These are phyloP conservation scores for Oligia latruncula DNA, from an alignment of 2,888 invertebrate species.

Conservation along the genomic window DNA sequence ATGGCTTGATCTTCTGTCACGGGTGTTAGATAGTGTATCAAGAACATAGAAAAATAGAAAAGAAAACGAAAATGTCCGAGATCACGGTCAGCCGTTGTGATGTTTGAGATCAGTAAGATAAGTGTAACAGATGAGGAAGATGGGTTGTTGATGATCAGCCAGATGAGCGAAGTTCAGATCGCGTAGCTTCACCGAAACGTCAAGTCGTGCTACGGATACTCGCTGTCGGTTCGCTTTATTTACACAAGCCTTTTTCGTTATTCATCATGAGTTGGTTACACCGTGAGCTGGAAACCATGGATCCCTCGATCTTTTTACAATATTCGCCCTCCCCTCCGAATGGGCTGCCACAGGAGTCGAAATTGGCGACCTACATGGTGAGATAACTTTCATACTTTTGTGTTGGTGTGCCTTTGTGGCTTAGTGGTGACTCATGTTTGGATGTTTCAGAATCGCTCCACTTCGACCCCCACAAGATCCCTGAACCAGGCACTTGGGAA, in stretches of 20 bases:
- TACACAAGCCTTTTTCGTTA: slow-evolving; percentile 43
- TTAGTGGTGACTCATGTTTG: slow-evolving; percentile 29
- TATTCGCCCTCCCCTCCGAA: slow-evolving; percentile 91
- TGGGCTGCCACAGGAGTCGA: slow-evolving; percentile 95
- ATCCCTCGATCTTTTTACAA: slow-evolving; percentile 92
- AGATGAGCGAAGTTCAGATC: slow-evolving; percentile 58
- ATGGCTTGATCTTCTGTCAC: slow-evolving; percentile 71
- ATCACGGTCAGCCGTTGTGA: slow-evolving; percentile 65
- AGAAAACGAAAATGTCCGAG: slow-evolving; percentile 69
- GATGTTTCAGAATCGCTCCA: slow-evolving; percentile 81
- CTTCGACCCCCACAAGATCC: slow-evolving; percentile 79
- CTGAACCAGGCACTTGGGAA: slow-evolving; percentile 80
- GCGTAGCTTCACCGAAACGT: slow-evolving; percentile 54
- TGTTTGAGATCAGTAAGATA: slow-evolving; percentile 62
- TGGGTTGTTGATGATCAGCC: slow-evolving; percentile 68
- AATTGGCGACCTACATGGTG: slow-evolving; percentile 96
- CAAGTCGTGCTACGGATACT: slow-evolving; percentile 39
- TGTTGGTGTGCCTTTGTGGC: slow-evolving; percentile 16
- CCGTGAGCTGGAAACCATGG: slow-evolving; percentile 89
- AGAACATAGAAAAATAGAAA: slow-evolving; percentile 52
- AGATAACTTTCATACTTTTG: slow-evolving; percentile 39
- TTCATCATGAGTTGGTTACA: slow-evolving; percentile 68
- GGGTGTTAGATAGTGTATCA: slow-evolving; percentile 60
- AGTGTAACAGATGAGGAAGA: slow-evolving; percentile 62
- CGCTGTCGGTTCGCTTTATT: slow-evolving; percentile 45